Conservation (phyloP, 1,140 invertebrate genomes). For the Heliconius melpomene region DNA sequence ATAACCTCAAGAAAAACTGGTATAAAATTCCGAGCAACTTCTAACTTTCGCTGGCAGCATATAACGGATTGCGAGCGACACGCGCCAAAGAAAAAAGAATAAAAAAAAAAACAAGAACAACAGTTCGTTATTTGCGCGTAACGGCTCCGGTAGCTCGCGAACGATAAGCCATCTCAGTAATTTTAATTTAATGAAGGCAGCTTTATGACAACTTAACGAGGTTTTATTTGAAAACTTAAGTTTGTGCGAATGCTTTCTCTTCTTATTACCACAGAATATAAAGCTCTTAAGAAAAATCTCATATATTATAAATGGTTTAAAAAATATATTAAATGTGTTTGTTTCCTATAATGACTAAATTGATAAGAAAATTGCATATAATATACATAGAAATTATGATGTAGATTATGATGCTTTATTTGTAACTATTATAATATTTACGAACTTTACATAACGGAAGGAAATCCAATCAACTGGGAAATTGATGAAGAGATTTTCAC, state of each 20-base stretch:
- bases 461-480: too few relatives aligned
- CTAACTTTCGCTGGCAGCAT: slow-evolving; percentile 77
- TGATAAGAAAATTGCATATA: too few relatives aligned
- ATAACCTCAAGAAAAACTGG: slow-evolving; percentile 65
- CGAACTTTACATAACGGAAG: too few relatives aligned
- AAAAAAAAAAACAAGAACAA: slow-evolving; percentile 70
- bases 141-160: slow-evolving; percentile 57
- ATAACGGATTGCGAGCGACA: slow-evolving; percentile 74
- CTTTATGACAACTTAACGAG: slow-evolving; percentile 53
- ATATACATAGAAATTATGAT: too few relatives aligned
- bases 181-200: slow-evolving; percentile 64
- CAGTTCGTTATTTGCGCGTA: slow-evolving; percentile 71
- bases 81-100: slow-evolving; percentile 72
- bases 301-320: not conserved
- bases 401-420: too few relatives aligned
- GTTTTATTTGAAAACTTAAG: slow-evolving; percentile 25
- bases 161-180: slow-evolving; percentile 62
- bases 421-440: too few relatives aligned
- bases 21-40: slow-evolving; percentile 69
- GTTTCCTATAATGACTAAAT: too few relatives aligned
- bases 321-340: not conserved
- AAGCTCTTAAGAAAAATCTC: not conserved
- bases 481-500: too few relatives aligned
- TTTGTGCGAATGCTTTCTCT: slow-evolving; percentile 1
- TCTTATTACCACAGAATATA: not conserved